A percentile compares a stretch with the other conserved stretches of the same genome.
phyloP scores from a whole-genome alignment of 2,888 invertebrate species.

The Conistra vaccinii region DNA sequence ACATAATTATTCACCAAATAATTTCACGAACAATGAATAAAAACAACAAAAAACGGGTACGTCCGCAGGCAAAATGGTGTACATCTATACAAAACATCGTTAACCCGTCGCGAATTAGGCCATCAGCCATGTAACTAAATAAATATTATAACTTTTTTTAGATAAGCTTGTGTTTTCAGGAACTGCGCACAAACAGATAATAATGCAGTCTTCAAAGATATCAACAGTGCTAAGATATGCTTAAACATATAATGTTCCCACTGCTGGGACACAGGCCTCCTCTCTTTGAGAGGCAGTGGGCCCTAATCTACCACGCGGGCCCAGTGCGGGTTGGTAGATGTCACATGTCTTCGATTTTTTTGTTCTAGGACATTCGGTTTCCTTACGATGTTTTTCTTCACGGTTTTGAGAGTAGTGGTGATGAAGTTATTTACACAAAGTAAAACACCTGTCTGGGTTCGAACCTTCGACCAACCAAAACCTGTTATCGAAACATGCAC shows the following conservation, averaged over 20 bases:
- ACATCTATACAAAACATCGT: constrained; percentile 8
- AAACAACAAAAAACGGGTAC: neutral
- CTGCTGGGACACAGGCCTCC: too few relatives aligned
- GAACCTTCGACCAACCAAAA: too few relatives aligned
- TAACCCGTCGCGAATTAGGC: constrained; percentile 28
- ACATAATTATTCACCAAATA: neutral
- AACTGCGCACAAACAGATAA: constrained; percentile 23
- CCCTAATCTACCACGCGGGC: too few relatives aligned
- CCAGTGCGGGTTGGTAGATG: too few relatives aligned
- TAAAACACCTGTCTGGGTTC: too few relatives aligned
- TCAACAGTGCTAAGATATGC: neutral
- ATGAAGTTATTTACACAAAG: too few relatives aligned
- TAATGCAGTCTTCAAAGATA: neutral
- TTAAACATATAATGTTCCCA: too few relatives aligned
- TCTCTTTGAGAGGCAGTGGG: too few relatives aligned
- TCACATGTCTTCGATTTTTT: too few relatives aligned
- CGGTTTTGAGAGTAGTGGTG: too few relatives aligned
- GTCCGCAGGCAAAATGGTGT: neutral
- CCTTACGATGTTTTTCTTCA: too few relatives aligned
- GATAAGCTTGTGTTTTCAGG: constrained; percentile 36
- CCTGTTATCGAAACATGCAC: neutral
- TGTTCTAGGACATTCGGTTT: too few relatives aligned
- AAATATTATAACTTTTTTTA: constrained; percentile 32
- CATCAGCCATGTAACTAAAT: constrained; percentile 17
- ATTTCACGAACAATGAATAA: neutral